Base-by-base conservation (phyloP, 1,140 invertebrate genomes). In the Microplitis mediator region DNA sequence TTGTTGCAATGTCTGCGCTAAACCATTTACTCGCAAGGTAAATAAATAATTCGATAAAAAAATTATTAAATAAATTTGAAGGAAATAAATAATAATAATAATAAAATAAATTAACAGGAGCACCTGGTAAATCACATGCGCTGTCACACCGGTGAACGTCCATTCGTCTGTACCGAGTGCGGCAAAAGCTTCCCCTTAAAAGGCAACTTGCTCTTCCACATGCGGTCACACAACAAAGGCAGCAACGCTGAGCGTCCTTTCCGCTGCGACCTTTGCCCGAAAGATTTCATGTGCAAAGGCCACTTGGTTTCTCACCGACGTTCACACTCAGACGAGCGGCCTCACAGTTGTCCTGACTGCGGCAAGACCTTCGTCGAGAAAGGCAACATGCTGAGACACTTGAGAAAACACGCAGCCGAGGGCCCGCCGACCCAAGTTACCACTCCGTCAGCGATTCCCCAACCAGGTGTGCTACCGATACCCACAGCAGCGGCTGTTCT, bases 251-350 rank as follows among this genome's bases (percentile, higher is more conserved):
- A 97, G 81, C 88, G 97, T 70, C 96, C 97, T 0, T 99, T 96
- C 87, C 90, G 94, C 34, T 99, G 98, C 85, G 97, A 99, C 78
- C 90, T 98, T 58, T 99, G 98, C 82, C 94, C 95, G 34, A 99
- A 99, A 86, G 95, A 97, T 77, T 99, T 99, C 88, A 93, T 98
- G 86, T 94, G 97, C 83, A 98, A 99, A 89, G 96, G 97, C 52
- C 96, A 98, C 87, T 89, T 98, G 69, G 93, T 95, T 67, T 93
- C 94, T 1, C 97, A 98, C 83, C 90, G 95, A 77, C 90, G 95
- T 68, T 96, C 95, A 32, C 97, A 98, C 84, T 94, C 93, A 14
- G 95, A 94, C 52, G 95, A 96, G 80, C 88, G 93, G 73, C 94
- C 94, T 1, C 94, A 94, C 82, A 90, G 90, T 34, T 95, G 93